A percentile compares a stretch with the other conserved stretches of the same genome.
Conservation (phyloP, 2,888 invertebrate genomes). For the Piscicola geometra region DNA sequence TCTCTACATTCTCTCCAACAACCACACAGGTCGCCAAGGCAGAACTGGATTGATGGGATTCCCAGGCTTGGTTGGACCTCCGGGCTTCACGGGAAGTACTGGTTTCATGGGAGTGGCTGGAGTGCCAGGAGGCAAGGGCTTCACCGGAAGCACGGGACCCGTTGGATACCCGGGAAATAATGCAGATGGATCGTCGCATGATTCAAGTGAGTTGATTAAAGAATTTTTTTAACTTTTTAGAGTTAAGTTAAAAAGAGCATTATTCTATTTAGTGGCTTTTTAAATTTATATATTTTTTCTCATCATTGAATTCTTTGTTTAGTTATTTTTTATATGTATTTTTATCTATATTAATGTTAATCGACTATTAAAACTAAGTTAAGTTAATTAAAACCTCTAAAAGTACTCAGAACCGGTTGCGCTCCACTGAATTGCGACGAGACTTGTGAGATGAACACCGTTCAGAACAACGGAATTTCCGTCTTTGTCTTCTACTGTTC, state of each 20-base stretch:
- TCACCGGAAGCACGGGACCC: conserved; percentile 31
- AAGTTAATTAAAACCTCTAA: neutral
- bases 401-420: conserved; percentile 4
- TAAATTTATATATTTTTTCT: too few relatives aligned
- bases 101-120: conserved; percentile 6
- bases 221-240: too few relatives aligned
- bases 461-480: conserved; percentile 2
- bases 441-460: conserved; percentile 14
- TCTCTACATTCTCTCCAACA: neutral
- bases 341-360: too few relatives aligned
- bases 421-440: conserved; percentile 11
- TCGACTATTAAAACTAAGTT: neutral
- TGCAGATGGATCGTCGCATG: conserved; percentile 2
- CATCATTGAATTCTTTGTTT: too few relatives aligned
- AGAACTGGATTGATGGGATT: conserved; percentile 31
- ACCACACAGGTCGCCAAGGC: conserved; percentile 35
- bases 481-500: conserved; percentile 13
- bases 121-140: conserved; percentile 14
- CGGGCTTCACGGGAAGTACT: conserved; percentile 24
- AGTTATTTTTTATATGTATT: too few relatives aligned
- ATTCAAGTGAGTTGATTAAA: conserved; percentile 14
- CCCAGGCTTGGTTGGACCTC: conserved; percentile 25
- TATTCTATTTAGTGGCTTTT: too few relatives aligned
- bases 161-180: conserved; percentile 34
- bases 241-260: too few relatives aligned